Conservation (phyloP, 2,113 vertebrate species). For the Hippotragus niger region DNA sequence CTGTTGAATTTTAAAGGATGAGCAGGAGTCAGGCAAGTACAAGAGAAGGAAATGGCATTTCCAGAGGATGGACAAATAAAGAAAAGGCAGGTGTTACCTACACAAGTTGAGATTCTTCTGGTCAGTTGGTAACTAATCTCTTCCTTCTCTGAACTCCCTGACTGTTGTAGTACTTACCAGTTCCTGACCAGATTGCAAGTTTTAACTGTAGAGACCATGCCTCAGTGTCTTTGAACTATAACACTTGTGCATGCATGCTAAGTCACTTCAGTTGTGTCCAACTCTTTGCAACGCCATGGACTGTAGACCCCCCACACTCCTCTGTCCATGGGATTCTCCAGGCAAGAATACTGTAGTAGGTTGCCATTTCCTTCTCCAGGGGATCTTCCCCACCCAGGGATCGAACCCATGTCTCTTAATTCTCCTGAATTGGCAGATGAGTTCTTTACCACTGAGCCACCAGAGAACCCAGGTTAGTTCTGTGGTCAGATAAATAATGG, state of each 20-base stretch:
- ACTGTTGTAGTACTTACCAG: not conserved
- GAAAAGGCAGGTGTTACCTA: not conserved
- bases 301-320: not conserved
- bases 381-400: not conserved
- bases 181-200: not conserved
- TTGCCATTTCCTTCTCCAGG: not conserved
- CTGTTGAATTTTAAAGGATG: not conserved
- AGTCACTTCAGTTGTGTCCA: not conserved
- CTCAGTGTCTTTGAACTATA: not conserved
- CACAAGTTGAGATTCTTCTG: not conserved
- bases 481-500: not conserved
- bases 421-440: not conserved
- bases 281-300: not conserved
- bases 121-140: not conserved
- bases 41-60: not conserved
- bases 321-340: not conserved
- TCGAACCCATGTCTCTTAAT: not conserved
- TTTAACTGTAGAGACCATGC: not conserved
- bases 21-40: not conserved
- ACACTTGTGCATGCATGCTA: not conserved
- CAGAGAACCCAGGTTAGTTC: not conserved
- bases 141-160: not conserved
- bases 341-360: not conserved
- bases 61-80: not conserved
- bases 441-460: not conserved